Conservation (phyloP, 1,140 invertebrate species). For the Acyrthosiphon pisum region DNA sequence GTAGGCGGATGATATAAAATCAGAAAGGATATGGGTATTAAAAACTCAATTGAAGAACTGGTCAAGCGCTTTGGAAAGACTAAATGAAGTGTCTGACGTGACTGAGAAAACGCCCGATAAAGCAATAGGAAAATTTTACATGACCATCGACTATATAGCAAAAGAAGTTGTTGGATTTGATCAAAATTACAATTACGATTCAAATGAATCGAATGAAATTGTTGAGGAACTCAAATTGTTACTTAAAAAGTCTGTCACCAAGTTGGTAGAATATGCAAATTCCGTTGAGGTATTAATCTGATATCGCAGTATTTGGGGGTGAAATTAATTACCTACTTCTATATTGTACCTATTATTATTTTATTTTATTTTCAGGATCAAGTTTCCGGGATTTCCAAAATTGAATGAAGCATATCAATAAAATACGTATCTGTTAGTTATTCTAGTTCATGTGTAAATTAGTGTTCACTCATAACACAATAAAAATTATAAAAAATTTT, state of each 20-base stretch:
- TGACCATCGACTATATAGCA: background rate
- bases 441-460: background rate
- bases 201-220: background rate
- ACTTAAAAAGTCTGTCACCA: background rate
- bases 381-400: background rate
- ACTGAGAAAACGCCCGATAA: background rate
- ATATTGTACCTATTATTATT: background rate
- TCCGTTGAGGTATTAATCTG: background rate
- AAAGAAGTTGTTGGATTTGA: background rate
- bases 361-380: constrained; percentile 25
- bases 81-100: background rate
- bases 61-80: background rate
- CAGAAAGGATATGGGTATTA: background rate
- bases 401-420: background rate
- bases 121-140: background rate
- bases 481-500: background rate
- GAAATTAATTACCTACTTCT: background rate
- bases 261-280: background rate
- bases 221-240: background rate
- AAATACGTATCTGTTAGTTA: background rate
- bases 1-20: background rate
- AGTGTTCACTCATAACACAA: background rate
- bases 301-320: background rate
- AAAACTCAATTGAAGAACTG: background rate
- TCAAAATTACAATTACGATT: background rate